Base-by-base conservation (phyloP, 2,888 invertebrate genomes). In the Sphaerophoria taeniata region DNA sequence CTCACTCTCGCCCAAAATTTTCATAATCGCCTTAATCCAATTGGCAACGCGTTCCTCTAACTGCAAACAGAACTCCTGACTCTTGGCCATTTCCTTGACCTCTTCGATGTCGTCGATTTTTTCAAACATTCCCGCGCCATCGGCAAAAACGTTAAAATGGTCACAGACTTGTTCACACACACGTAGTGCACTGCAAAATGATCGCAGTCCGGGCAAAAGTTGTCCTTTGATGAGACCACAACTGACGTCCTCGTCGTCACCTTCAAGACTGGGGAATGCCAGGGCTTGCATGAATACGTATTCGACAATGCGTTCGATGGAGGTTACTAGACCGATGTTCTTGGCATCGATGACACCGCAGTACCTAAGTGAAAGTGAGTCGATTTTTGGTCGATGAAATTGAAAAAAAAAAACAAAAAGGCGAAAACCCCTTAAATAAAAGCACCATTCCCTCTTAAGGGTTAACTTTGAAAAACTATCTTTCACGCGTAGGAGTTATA, bases 241-340 rank as follows among this genome's bases (percentile, higher is more conserved):
- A 82, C 94, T 94, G 0, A 95, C 94, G 84, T 96, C 95, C 88
- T 97, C 96, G 87, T 97, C 96, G 73, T 97, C 97, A 0, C 95
- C 95, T 88, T 97, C 97, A 7, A 93, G 93, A 88, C 95, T 95
- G 0, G 97, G 96, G 91, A 96, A 96, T 0, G 97, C 96, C 60
- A 97, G 92, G 0, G 97, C 97, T 89, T 97, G 97, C 95, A 98
- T 96, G 89, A 97, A 97, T 14, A 98, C 97, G 89, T 95, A 94
- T 88, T 98, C 97, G 90, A 98, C 95, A 11, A 97, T 95, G 45
- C 97, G 94, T 90, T 98, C 97, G 87, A 98, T 95, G 0, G 97
- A 96, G 1, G 97, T 96, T 78, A 98, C 96, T 87, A 98, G 93
- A 0, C 97, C 97, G 53, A 97, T 95, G 88, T 95, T 94, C 80